A percentile compares a stretch with the other conserved stretches of the same genome.
phyloP scores from a whole-genome alignment of 2,113 vertebrate species.

The Monarcha castaneiventris region DNA sequence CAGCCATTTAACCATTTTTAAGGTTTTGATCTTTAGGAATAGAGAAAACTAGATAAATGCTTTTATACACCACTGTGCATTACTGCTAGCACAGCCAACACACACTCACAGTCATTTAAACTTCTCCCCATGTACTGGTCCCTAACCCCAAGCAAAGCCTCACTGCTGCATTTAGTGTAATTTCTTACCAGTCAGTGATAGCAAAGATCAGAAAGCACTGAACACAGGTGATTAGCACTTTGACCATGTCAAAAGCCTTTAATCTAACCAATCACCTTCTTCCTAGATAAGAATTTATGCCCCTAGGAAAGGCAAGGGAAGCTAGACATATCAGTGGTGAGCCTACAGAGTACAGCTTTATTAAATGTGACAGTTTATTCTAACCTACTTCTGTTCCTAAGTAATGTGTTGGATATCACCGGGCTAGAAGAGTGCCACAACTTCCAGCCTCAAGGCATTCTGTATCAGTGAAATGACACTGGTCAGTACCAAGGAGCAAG shows the following conservation, averaged over 20 bases:
- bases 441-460: not conserved
- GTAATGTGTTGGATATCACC: not conserved
- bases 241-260: not conserved
- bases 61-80: not conserved
- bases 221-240: not conserved
- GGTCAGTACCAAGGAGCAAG: not conserved
- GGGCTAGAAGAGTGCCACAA: not conserved
- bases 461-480: not conserved
- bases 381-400: not conserved
- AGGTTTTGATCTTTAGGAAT: not conserved
- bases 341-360: not conserved
- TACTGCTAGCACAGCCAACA: not conserved
- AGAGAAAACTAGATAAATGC: not conserved
- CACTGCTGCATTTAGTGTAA: not conserved
- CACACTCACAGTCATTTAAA: not conserved
- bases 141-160: not conserved
- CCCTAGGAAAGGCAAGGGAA: not conserved
- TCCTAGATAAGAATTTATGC: not conserved
- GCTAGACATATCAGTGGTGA: not conserved
- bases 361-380: not conserved
- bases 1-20: not conserved
- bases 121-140: fast-evolving
- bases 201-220: not conserved
- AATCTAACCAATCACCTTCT: not conserved
- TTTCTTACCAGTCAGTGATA: not conserved